Conservation (phyloP, 2,797 vertebrate species). For the Malacoraja senta region DNA sequence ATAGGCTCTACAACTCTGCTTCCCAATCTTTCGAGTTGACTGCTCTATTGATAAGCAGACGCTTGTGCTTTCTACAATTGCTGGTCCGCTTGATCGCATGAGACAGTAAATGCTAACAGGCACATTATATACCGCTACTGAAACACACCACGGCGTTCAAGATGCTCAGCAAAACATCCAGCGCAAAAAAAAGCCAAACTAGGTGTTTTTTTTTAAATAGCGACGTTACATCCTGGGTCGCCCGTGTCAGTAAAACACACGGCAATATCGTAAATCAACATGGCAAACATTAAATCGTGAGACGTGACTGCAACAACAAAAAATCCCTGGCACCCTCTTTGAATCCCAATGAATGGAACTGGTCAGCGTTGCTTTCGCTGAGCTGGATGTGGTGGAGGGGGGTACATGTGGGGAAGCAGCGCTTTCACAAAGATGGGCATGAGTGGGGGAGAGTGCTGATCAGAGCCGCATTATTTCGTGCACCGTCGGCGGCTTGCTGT, state of each 20-base stretch:
- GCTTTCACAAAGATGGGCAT: background rate
- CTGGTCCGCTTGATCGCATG: background rate
- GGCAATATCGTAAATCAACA: background rate
- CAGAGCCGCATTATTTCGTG: background rate
- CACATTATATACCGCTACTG: background rate
- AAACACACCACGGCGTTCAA: background rate
- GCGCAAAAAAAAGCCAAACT: background rate
- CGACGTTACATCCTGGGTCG: background rate
- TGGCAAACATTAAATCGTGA: background rate
- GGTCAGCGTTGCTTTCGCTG: background rate
- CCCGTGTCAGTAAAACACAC: background rate
- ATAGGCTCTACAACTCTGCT: background rate
- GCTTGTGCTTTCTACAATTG: background rate
- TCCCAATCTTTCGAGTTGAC: background rate
- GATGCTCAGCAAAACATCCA: background rate
- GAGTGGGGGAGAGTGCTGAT: background rate
- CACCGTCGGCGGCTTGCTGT: background rate
- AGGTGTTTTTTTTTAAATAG: background rate
- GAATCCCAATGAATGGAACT: constrained; percentile 15
- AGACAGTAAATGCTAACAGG: background rate
- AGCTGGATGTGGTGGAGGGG: background rate
- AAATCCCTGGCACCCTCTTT: background rate
- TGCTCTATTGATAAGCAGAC: background rate
- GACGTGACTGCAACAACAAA: background rate
- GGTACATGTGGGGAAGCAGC: no score